A percentile compares a stretch with the other conserved stretches of the same genome.
phyloP scores from a whole-genome alignment of 1,140 invertebrate species.

The Colletes gigas region DNA sequence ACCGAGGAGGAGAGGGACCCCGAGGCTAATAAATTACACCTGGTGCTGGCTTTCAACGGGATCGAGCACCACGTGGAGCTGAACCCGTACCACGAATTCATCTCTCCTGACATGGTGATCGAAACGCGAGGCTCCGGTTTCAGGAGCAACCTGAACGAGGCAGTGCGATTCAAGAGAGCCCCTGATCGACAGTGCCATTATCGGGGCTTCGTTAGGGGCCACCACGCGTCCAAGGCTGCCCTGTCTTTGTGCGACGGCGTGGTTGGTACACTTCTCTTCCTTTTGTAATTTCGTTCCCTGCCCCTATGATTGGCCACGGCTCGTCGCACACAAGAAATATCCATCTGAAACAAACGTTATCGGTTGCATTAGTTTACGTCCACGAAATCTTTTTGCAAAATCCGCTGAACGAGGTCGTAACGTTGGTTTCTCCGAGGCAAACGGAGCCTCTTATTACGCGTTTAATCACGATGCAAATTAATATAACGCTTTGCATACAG shows the following conservation, averaged over 20 bases:
- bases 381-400: no score
- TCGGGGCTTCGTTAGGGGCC: constrained; percentile 80
- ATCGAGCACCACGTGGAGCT: constrained; percentile 80
- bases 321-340: no score
- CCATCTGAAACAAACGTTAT: no score
- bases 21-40: constrained; percentile 77
- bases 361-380: no score
- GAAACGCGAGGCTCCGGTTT: constrained; percentile 77
- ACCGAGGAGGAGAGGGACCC: constrained; percentile 46
- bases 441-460: no score
- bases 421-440: no score
- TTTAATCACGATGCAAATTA: no score
- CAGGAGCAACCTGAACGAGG: constrained; percentile 64
- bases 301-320: background rate
- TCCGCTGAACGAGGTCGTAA: no score
- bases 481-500: no score
- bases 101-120: constrained; percentile 82
- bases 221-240: constrained; percentile 81
- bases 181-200: constrained; percentile 82
- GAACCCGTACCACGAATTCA: constrained; percentile 81
- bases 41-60: constrained; percentile 79
- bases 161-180: constrained; percentile 58
- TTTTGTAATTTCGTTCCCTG: no score
- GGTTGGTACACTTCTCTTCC: constrained; percentile 78
- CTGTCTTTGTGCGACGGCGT: constrained; percentile 84